Conservation (phyloP, 2,888 invertebrate genomes). For the Anthophora plumipes region DNA sequence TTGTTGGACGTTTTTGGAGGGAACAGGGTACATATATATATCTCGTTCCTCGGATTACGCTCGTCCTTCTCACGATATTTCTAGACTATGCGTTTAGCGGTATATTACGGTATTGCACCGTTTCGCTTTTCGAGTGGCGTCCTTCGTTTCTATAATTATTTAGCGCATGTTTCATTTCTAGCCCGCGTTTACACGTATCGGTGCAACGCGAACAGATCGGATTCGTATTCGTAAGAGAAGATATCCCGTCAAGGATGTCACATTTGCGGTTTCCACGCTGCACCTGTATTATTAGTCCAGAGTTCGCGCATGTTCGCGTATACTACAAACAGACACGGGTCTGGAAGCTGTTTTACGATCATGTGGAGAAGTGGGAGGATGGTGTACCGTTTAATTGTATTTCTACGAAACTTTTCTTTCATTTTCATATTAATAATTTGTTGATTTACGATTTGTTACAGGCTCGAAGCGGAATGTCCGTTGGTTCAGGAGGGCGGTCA, state of each 20-base stretch:
- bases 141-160: slow-evolving; percentile 69
- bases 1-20: slow-evolving; percentile 69
- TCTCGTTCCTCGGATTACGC: neutral
- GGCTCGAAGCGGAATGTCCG: slow-evolving; percentile 76
- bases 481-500: slow-evolving; percentile 72
- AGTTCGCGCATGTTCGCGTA: neutral
- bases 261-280: slow-evolving; percentile 47
- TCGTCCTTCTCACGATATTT: slow-evolving; percentile 38
- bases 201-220: slow-evolving; percentile 46
- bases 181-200: slow-evolving; percentile 32
- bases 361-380: neutral
- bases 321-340: neutral
- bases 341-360: neutral
- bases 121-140: slow-evolving; percentile 28
- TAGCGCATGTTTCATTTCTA: slow-evolving; percentile 37
- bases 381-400: neutral
- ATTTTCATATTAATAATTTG: neutral
- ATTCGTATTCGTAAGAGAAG: slow-evolving; percentile 57
- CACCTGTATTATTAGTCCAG: slow-evolving; percentile 17
- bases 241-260: slow-evolving; percentile 57
- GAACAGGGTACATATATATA: slow-evolving; percentile 63
- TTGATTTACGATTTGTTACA: slow-evolving; percentile 41
- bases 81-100: slow-evolving; percentile 24
- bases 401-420: no score
- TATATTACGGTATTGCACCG: neutral